Percentiles rank a stretch among this genome's conserved stretches.
These are phyloP conservation scores for Gephyroberyx darwinii DNA, from an alignment of 2,797 vertebrate species.

Conservation along the genomic window DNA sequence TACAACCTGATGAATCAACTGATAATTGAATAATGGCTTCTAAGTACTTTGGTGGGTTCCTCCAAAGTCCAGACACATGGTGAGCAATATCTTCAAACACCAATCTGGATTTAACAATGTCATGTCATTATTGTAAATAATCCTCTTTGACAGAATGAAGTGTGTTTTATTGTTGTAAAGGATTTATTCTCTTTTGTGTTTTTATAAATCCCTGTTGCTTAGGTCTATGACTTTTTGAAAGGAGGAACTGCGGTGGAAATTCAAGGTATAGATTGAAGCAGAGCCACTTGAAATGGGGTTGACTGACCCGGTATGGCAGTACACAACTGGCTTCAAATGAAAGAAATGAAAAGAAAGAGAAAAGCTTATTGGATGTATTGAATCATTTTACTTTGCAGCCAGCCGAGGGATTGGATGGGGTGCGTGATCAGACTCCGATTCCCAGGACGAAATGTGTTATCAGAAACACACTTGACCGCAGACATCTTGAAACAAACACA, in stretches of 20 bases:
- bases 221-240: conserved; percentile 63
- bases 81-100: conserved; percentile 53
- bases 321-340: conserved; percentile 74
- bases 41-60: conserved; percentile 1
- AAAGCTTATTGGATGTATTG: conserved; percentile 82
- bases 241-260: conserved; percentile 67
- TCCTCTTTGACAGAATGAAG: conserved; percentile 69
- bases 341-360: conserved; percentile 81
- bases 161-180: conserved; percentile 51
- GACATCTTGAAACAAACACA: conserved; percentile 48
- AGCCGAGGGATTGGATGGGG: conserved; percentile 66
- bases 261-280: conserved; percentile 70
- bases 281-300: conserved; percentile 79
- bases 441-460: conserved; percentile 62
- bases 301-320: conserved; percentile 72
- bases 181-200: conserved; percentile 72
- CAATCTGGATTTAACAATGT: conserved; percentile 60
- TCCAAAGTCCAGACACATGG: conserved; percentile 32
- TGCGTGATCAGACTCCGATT: conserved; percentile 72
- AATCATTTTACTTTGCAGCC: conserved; percentile 79
- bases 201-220: conserved; percentile 45
- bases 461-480: conserved; percentile 52
- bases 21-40: conserved; percentile 43
- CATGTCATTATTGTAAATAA: conserved; percentile 64
- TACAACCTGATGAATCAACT: conserved; percentile 46